These are phyloP conservation scores for Zaprionus lineosus DNA, from an alignment of 2,888 invertebrate species.

Conservation along the genomic window DNA sequence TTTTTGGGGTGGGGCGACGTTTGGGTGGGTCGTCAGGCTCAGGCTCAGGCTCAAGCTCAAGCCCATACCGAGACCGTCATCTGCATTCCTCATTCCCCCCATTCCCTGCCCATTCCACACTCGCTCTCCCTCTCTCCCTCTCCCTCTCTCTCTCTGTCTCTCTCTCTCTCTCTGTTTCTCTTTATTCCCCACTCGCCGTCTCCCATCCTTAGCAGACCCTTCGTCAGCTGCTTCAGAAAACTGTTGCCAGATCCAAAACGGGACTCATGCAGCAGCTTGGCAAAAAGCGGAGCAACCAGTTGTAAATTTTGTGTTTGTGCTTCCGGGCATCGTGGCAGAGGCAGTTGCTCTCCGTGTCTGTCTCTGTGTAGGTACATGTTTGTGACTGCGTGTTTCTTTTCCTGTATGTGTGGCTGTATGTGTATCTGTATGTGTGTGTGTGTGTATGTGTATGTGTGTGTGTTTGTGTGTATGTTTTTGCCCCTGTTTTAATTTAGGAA, in stretches of 20 bases:
- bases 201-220: background rate
- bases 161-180: background rate
- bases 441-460: background rate
- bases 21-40: too few species aligned
- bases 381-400: too few species aligned
- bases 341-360: slow-evolving; percentile 8
- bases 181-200: too few species aligned
- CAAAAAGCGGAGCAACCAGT: slow-evolving; percentile 41
- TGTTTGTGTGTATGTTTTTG: slow-evolving; percentile 14
- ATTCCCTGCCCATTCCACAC: background rate
- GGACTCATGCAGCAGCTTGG: slow-evolving; percentile 35
- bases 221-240: slow-evolving; percentile 7
- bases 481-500: slow-evolving; percentile 68
- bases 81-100: background rate
- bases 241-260: slow-evolving; percentile 51
- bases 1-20: too few species aligned
- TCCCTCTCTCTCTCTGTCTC: too few species aligned
- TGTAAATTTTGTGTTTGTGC: slow-evolving; percentile 56
- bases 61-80: too few species aligned
- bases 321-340: slow-evolving; percentile 42
- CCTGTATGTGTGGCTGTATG: background rate
- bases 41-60: too few species aligned
- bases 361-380: too few species aligned
- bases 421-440: slow-evolving; percentile 11
- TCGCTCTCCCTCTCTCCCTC: too few species aligned